phyloP scores from a whole-genome alignment of 2,888 invertebrate genomes.

The Anorthoa munda region DNA sequence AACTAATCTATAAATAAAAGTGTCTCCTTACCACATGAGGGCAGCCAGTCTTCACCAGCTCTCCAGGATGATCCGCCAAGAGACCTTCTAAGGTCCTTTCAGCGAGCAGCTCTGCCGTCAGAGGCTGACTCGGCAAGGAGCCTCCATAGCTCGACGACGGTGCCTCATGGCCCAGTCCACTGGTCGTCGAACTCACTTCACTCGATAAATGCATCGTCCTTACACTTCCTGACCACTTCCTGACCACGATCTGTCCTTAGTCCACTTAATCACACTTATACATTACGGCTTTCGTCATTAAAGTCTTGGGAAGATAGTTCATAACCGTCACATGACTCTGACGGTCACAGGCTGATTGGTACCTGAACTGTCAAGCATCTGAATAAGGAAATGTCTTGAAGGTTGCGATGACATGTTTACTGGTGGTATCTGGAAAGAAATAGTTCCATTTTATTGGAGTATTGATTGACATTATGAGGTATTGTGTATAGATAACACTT shows the following conservation, averaged over 20 bases:
- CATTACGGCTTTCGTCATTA: constrained; percentile 50
- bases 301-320: constrained; percentile 63
- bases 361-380: constrained; percentile 38
- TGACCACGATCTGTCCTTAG: constrained; percentile 54
- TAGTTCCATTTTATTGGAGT: neutral
- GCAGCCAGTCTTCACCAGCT: constrained; percentile 98
- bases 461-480: neutral
- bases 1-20: no score
- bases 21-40: constrained; percentile 95
- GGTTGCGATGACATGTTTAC: constrained; percentile 60
- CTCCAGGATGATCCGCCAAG: constrained; percentile 97
- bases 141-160: constrained; percentile 86
- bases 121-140: constrained; percentile 89
- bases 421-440: constrained; percentile 54
- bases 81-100: constrained; percentile 96
- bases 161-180: constrained; percentile 88
- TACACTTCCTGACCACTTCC: constrained; percentile 23
- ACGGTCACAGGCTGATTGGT: constrained; percentile 54
- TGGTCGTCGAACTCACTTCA: constrained; percentile 94
- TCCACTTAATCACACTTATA: constrained; percentile 67
- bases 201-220: constrained; percentile 94
- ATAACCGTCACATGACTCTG: constrained; percentile 84
- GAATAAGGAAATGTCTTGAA: constrained; percentile 37
- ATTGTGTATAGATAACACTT: no score
- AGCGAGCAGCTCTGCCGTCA: constrained; percentile 95